These are phyloP conservation scores for Platysternon megacephalum DNA, from an alignment of 2,113 vertebrate species.

Conservation along the genomic window DNA sequence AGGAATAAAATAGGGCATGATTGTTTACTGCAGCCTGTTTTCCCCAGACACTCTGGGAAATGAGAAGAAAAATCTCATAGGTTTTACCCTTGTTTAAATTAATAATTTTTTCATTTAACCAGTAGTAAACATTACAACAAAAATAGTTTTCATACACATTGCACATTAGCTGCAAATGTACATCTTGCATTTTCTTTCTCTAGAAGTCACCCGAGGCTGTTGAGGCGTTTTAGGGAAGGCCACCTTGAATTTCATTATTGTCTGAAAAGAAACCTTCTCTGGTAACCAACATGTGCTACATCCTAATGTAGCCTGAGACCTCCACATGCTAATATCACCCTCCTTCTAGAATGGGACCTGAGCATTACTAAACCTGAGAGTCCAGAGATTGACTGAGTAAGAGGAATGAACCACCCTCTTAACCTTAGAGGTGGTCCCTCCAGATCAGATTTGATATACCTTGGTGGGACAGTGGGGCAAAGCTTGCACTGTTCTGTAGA, in stretches of 20 bases:
- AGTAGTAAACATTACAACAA: conserved; percentile 71
- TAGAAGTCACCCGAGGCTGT: conserved; percentile 39
- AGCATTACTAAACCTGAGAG: conserved; percentile 40
- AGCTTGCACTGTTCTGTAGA: neutral
- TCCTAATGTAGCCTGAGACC: neutral
- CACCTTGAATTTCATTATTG: conserved; percentile 41
- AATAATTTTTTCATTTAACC: conserved; percentile 77
- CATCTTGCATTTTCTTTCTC: conserved; percentile 36
- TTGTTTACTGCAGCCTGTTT: conserved; percentile 79
- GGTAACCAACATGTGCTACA: conserved; percentile 18
- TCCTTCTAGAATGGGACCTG: neutral
- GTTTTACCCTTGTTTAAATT: conserved; percentile 79
- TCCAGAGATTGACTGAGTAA: neutral
- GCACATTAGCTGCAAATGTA: conserved; percentile 58
- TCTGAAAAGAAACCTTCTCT: conserved; percentile 33
- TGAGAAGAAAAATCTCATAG: conserved; percentile 75
- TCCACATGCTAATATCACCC: conserved; percentile 14
- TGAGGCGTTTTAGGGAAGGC: conserved; percentile 43
- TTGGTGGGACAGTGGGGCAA: neutral
- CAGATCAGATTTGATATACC: neutral
- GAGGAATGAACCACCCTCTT: conserved; percentile 16
- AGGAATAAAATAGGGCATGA: conserved; percentile 80
- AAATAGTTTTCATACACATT: conserved; percentile 66
- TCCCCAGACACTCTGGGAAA: conserved; percentile 77
- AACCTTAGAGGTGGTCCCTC: neutral